phyloP scores from a whole-genome alignment of 35 echinoderm and acorn worm genomes.

The Anneissia japonica region DNA sequence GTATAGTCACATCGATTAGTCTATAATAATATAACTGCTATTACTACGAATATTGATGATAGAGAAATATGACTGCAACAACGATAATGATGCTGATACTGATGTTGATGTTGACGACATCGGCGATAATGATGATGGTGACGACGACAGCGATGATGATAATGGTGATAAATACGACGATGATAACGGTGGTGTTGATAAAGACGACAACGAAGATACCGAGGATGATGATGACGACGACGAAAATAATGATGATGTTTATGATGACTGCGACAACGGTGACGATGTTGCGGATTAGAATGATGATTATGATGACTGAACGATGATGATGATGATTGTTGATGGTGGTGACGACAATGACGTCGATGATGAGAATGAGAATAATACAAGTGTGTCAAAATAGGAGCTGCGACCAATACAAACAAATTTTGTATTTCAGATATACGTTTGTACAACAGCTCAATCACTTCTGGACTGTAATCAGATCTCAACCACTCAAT shows the following conservation, averaged over 20 bases:
- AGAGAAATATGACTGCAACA: not conserved
- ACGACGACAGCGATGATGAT: constrained; percentile 1
- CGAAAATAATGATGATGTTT: not conserved
- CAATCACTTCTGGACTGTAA: no score
- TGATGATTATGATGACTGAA: not conserved
- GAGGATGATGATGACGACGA: not conserved
- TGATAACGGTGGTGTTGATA: not conserved
- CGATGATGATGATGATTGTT: not conserved
- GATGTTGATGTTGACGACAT: not conserved
- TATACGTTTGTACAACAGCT: no score
- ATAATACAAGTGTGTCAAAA: no score
- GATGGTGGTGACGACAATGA: not conserved
- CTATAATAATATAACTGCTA: not conserved
- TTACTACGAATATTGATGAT: not conserved
- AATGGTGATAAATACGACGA: not conserved
- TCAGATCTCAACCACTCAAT: no score
- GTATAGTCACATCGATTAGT: no score
- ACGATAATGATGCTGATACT: not conserved
- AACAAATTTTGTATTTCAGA: no score
- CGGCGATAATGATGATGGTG: constrained; percentile 1
- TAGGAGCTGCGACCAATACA: no score
- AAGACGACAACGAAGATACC: not conserved
- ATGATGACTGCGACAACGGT: not conserved
- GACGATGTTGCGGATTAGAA: not conserved
- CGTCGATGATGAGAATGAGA: not conserved